Evolutionary conservation across 2,797 vertebrate genomes (phyloP).

Genomic region (Dermochelys coriacea): DNA sequence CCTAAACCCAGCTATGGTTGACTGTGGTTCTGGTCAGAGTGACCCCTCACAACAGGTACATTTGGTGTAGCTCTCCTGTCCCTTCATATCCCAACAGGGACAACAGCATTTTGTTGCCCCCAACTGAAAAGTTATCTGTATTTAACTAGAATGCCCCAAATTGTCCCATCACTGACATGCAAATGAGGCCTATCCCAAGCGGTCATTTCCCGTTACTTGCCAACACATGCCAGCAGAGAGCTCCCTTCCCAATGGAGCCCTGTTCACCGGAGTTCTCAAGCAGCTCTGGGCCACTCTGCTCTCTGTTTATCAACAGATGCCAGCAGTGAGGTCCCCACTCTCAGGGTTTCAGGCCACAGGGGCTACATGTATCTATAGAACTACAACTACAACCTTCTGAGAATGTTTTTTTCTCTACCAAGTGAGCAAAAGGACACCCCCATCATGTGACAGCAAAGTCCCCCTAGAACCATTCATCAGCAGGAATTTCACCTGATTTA

Average conservation of each 20-base stretch:
- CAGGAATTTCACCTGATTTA: too few relatives aligned
- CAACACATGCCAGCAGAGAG: not conserved
- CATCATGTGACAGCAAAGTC: too few relatives aligned
- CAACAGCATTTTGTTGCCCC: not conserved
- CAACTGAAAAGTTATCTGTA: not conserved
- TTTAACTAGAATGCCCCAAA: not conserved
- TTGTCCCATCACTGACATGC: not conserved
- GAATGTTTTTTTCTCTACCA: not conserved
- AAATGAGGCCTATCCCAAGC: not conserved
- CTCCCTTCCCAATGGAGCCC: not conserved
- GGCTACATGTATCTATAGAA: too few relatives aligned
- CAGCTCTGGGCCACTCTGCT: too few relatives aligned
- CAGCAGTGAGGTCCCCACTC: too few relatives aligned
- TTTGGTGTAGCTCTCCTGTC: not conserved
- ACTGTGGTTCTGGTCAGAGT: not conserved
- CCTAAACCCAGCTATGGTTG: not conserved
- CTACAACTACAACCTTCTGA: not conserved
- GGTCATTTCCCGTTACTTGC: not conserved
- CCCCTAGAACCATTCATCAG: too few relatives aligned
- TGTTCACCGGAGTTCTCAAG: too few relatives aligned
- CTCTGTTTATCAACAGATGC: too few relatives aligned
- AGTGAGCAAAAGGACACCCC: too few relatives aligned
- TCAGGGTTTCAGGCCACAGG: not conserved
- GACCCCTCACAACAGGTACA: not conserved
- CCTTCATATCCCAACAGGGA: too few relatives aligned